phyloP scores from a whole-genome alignment of 2,113 vertebrate genomes.

The Brachypteracias leptosomus region DNA sequence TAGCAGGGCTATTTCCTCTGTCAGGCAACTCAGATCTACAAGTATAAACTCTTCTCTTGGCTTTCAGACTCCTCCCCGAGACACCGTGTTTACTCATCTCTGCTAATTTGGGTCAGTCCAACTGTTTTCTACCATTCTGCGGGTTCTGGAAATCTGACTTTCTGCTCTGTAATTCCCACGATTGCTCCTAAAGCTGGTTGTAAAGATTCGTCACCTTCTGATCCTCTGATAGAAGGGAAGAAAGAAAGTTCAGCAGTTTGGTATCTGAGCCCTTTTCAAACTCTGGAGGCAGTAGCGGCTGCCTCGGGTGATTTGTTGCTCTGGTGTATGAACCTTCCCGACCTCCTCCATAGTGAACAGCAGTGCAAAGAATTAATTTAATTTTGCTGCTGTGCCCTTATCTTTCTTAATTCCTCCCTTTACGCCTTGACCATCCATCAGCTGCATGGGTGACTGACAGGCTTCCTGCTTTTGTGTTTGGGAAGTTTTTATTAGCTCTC shows the following conservation, averaged over 20 bases:
- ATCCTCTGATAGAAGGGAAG: neutral
- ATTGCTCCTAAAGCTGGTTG: neutral
- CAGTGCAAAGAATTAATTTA: constrained; percentile 50
- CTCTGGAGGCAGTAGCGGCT: neutral
- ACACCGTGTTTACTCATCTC: neutral
- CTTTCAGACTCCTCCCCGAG: neutral
- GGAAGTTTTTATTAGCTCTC: constrained; percentile 36
- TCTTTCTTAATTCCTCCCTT: constrained; percentile 55
- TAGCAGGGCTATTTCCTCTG: constrained; percentile 1
- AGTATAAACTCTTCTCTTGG: neutral
- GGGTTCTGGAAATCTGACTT: neutral
- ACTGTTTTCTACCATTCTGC: neutral
- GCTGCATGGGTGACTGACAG: constrained; percentile 36
- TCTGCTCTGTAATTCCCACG: neutral
- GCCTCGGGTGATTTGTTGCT: constrained; percentile 16
- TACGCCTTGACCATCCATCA: constrained; percentile 33
- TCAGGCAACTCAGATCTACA: neutral
- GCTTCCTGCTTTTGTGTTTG: constrained; percentile 55
- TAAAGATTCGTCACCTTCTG: neutral
- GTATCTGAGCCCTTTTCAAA: neutral
- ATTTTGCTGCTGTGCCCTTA: constrained; percentile 54
- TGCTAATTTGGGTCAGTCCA: neutral
- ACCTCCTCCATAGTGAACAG: neutral
- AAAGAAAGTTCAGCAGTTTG: constrained; percentile 10
- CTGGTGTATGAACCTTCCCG: neutral